Evolutionary conservation across 2,888 invertebrate genomes (phyloP).

Genomic region (Lasiommata megera): DNA sequence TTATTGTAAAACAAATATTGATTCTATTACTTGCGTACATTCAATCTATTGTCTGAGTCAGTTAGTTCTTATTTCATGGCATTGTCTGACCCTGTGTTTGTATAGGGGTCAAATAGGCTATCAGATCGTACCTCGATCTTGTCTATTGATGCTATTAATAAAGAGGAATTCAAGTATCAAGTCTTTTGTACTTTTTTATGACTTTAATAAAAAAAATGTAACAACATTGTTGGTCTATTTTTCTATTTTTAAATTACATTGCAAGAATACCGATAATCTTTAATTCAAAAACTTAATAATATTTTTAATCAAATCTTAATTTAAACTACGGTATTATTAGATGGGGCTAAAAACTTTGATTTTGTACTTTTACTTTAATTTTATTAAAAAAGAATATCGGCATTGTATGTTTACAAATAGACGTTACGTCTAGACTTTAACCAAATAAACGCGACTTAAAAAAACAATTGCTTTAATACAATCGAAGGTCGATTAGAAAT

Average conservation of each 20-base stretch:
- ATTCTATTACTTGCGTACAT: constrained; percentile 20
- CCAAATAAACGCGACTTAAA: too few species aligned
- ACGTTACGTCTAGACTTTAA: too few species aligned
- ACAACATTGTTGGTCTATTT: background rate
- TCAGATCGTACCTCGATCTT: constrained; percentile 59
- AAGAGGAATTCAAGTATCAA: constrained; percentile 33
- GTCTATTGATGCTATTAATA: constrained; percentile 52
- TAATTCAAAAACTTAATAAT: too few species aligned
- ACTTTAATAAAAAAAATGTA: background rate
- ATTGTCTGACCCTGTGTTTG: constrained; percentile 56
- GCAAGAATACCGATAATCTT: too few species aligned
- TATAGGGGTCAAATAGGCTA: constrained; percentile 54
- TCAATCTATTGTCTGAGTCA: constrained; percentile 27
- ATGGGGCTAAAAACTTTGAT: too few species aligned
- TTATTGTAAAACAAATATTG: constrained; percentile 23
- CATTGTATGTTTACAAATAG: too few species aligned
- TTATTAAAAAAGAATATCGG: too few species aligned
- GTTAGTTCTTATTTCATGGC: constrained; percentile 50
- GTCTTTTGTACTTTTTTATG: constrained; percentile 2
- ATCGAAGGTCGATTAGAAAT: too few species aligned
- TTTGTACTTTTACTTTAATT: too few species aligned
- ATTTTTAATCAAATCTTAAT: too few species aligned
- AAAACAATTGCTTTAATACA: too few species aligned
- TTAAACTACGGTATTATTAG: too few species aligned
- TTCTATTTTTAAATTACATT: background rate